Evolutionary conservation across 2,113 vertebrate genomes (phyloP), one percentile per base, ranked within the genome.

Genomic region (Cettia cetti): DNA sequence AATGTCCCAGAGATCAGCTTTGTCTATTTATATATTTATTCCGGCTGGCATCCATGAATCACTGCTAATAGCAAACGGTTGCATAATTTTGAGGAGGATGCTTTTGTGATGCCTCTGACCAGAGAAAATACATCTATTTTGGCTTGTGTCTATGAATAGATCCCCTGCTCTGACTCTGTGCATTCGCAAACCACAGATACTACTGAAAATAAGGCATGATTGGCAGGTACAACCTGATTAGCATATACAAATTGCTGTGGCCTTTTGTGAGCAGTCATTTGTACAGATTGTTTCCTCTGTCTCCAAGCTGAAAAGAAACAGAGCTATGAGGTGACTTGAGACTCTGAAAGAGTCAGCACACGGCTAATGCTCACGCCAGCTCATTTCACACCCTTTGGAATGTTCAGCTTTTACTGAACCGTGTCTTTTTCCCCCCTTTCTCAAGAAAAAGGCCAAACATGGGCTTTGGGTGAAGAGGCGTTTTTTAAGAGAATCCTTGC

Each of bases 201-300:
- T 61, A 47, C 76, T 30, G 89, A 70, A 94, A 95, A 95, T 56
- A 90, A 90, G 94, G 44, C 44, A 10, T 75, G 82, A 96, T 91
- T 94, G 95, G 77, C 90, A 89, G 78, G 65, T 60, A 52, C 53
- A 79, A 16, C 59, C 71, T 56, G 86, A 95, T 94, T 59, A 95
- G 89, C 72, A 87, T 88, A 45, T 39, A 88, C 92, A 94, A 86
- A 92, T 92, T 30, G 60, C 86, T 5, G 82, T 82, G 90, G 96
- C 96, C 96, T 96, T 96, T 94, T 87, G 61, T 82, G 12, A 86
- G 91, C 82, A 49, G 91, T 85, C 89, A 70, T 92, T 81, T 39
- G 77, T 82, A 87, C 90, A 92, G 89, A 89, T 96, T 60, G 74
- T 87, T 94, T 94, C 89, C 80, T 88, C 84, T 31, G 74, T 45